Conservation (phyloP, 2,113 vertebrate genomes). For the Lucifuga dentata region DNA sequence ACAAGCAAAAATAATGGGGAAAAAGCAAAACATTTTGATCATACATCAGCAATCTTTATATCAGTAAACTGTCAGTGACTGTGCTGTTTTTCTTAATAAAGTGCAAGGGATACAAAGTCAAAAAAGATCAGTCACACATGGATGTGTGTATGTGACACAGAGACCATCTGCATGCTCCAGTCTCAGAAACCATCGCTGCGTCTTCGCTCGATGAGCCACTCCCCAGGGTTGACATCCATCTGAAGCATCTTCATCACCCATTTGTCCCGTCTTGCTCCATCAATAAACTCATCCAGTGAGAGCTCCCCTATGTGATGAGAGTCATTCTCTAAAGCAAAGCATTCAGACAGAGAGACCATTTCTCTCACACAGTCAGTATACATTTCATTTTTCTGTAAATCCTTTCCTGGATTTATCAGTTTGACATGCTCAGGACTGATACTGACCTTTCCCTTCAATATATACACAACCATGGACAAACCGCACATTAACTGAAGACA, state of each 20-base stretch:
- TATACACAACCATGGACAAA: background rate
- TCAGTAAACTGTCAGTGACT: conserved; percentile 3
- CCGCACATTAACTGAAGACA: conserved; percentile 10
- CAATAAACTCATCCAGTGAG: conserved; percentile 92
- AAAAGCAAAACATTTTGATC: background rate
- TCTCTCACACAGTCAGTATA: too few species aligned
- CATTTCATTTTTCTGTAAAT: background rate
- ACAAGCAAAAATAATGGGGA: conserved; percentile 13
- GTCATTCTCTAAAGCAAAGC: conserved; percentile 1
- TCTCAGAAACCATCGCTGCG: conserved; percentile 70
- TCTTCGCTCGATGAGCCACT: conserved; percentile 88
- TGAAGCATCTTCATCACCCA: conserved; percentile 99
- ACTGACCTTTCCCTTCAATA: background rate
- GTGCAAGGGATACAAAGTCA: conserved; percentile 26
- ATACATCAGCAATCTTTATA: background rate
- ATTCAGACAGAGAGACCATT: too few species aligned
- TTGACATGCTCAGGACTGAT: background rate
- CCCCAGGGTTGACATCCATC: conserved; percentile 90
- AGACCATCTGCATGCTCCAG: conserved; percentile 18
- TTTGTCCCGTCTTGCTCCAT: conserved; percentile 91
- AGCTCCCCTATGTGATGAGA: conserved; percentile 85
- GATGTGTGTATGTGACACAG: background rate
- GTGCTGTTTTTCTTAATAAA: conserved; percentile 18
- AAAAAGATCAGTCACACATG: conserved; percentile 9
- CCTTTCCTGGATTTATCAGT: background rate